phyloP scores from a whole-genome alignment of 2,797 vertebrate species.

The Clarias fuscus region DNA sequence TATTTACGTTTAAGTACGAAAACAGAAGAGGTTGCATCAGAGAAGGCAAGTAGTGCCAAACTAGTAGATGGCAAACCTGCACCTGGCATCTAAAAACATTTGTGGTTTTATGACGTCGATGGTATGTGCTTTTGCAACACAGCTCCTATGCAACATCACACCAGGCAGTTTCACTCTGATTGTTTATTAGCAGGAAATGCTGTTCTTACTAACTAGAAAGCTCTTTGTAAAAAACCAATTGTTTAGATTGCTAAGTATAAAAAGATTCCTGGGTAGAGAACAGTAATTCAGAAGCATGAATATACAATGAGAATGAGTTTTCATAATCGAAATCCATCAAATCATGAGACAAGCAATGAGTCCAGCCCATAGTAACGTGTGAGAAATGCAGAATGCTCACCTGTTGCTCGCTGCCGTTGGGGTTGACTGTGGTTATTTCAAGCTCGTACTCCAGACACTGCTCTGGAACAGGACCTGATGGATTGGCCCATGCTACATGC shows the following conservation, averaged over 20 bases:
- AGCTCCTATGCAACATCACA: background rate
- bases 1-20: background rate
- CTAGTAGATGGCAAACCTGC: background rate
- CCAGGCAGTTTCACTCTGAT: background rate
- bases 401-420: conserved; percentile 51
- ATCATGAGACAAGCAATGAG: background rate
- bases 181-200: background rate
- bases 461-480: conserved; percentile 56
- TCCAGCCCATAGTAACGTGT: background rate
- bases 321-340: background rate
- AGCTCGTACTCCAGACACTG: conserved; percentile 74
- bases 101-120: background rate
- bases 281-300: background rate
- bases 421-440: conserved; percentile 50
- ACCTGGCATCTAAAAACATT: background rate
- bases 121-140: background rate
- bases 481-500: conserved; percentile 62
- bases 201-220: background rate
- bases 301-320: background rate
- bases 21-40: background rate
- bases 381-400: background rate
- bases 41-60: background rate
- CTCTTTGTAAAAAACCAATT: background rate
- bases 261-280: background rate
- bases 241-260: background rate